Base-by-base conservation (phyloP, 2,888 invertebrate species). In the Sericinus montela region DNA sequence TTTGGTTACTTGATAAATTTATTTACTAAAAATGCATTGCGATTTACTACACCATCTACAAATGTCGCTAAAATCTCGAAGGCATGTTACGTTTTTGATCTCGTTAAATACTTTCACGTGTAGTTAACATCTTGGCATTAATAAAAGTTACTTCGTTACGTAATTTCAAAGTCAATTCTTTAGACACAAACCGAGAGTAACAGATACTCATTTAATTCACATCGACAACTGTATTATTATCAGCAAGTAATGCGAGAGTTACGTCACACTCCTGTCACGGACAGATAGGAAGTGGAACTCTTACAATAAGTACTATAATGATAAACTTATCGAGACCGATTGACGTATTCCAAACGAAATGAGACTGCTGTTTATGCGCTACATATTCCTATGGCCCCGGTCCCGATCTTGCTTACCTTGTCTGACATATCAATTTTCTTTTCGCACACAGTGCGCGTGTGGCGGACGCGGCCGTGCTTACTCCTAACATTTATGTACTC, bases 371-470 rank as follows among this genome's bases (percentile, higher is more conserved):
- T 64, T 56, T 61, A 54, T 56, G 59, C 58, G 58, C 61, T 59
- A 54, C 50, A 52, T 57, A 56, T 56, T 19, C 61, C 63, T 56
- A 57, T 59, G 52, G 58, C 63, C 63, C 60, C n/a, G n/a, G n/a
- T n/a, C n/a, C n/a, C 64, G 65, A 65, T 72, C 77, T 77, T 72
- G 80, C 84, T 78, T 73, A 64, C 86, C 83, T 85, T 85, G 79
- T 85, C 83, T 79, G 63, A 61, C 78, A 68, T 80, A 80, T 78
- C 73, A 74, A 69, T 76, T 80, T 82, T 69, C 79, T 72, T 74
- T 61, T 54, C 51, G 75, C 77, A 69, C 77, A 67, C 71, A 60
- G 47, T 59, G 59, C 58, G 59, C 65, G 39, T n/a, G 47, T 8
- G 9, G 35, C 15, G 5, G 8, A 56, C 55, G 60, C 57, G 62